Evolutionary conservation across 2,113 vertebrate genomes (phyloP).

Genomic region (Gallinago media): DNA sequence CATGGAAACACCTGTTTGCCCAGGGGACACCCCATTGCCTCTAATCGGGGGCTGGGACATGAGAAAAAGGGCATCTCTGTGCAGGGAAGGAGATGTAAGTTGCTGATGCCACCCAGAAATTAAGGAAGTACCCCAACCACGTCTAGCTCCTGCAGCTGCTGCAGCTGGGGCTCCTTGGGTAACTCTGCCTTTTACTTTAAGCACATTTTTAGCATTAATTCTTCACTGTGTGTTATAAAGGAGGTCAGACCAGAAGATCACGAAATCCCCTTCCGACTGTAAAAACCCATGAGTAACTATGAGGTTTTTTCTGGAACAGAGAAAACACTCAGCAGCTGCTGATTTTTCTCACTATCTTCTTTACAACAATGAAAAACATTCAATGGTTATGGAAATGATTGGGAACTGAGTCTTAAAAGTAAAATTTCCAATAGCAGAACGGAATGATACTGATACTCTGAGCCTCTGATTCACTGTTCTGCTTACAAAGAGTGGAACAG

Average conservation of each 20-base stretch:
- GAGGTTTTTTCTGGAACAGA: not conserved
- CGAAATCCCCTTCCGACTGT: not conserved
- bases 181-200: not conserved
- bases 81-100: not conserved
- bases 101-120: not conserved
- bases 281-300: not conserved
- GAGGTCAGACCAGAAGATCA: not conserved
- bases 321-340: not conserved
- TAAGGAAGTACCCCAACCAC: not conserved
- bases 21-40: not conserved
- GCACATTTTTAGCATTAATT: not conserved
- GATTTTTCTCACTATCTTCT: not conserved
- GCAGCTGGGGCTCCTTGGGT: not conserved
- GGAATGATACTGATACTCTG: not conserved
- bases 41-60: not conserved
- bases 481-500: slow-evolving; percentile 17
- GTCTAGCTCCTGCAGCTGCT: not conserved
- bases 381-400: not conserved
- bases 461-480: slow-evolving; percentile 44
- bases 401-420: not conserved
- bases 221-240: not conserved
- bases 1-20: not conserved
- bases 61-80: not conserved
- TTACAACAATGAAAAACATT: slow-evolving; percentile 13
- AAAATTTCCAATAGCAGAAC: not conserved